Evolutionary conservation across 2,797 vertebrate genomes (phyloP), one percentile per base, ranked within the genome.

Genomic region (Channallabes apus): DNA sequence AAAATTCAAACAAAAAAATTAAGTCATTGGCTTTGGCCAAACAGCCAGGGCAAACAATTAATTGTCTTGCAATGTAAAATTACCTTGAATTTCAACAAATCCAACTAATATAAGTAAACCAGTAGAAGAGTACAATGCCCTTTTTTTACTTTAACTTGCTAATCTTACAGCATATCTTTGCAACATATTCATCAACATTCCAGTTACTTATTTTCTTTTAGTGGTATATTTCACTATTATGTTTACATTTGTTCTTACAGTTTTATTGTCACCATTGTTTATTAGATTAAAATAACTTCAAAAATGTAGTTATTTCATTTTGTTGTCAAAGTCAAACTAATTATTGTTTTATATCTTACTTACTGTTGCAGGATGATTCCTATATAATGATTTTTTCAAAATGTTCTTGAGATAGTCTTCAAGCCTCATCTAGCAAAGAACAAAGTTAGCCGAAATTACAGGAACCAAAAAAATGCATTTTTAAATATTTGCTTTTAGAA

Each of bases 361-460:
- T 87, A 87, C 61, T 77, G 88, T 91, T 32, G 69, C 88, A 79
- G 84, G 91, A 90, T 92, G 90, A 88, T 89, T 92, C 75, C 86
- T 75, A 78, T 89, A 89, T 86, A 80, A 83, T 1, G 89, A 38
- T 88, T 86, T 88, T 89, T 89, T 86, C 71, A 92, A 87, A 84
- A 89, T 80, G n/a, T 91, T 91, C 91, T 86, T 90, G 32, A 88
- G 80, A 84, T 90, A 89, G 78, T 91, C 73, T 84, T 92, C 84
- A 58, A 88, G 85, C 71, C 90, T 90, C 86, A 91, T 91, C 92
- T 91, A 86, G 90, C 85, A 84, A 68, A 79, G 35, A 24, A 86
- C n/a, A 79, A 84, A 62, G 41, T 82, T 76, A 11, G 46, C 46
- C 11, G 12, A 51, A 12, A 41, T 2, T 75, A 3, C 18, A 59